Conservation (phyloP, 2,113 vertebrate genomes). For the Myrmophylax atrothorax region DNA sequence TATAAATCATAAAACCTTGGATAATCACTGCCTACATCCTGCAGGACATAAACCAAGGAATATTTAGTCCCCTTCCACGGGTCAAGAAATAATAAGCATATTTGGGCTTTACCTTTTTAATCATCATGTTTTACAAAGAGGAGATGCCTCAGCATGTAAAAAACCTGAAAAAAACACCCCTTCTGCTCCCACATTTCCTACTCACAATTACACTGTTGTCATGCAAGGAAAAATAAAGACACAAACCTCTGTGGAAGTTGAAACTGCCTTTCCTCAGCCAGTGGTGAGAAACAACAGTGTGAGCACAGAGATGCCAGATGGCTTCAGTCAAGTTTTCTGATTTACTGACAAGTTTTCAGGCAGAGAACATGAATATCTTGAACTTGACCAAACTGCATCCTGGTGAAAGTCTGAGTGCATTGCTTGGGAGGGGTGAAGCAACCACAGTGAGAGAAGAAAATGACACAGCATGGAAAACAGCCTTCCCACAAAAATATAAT, state of each 20-base stretch:
- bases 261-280: background rate
- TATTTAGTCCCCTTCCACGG: background rate
- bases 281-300: background rate
- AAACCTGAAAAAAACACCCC: background rate
- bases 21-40: background rate
- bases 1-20: slow-evolving; percentile 16
- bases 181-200: background rate
- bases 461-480: background rate
- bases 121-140: background rate
- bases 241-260: background rate
- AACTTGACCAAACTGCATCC: background rate
- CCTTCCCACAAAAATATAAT: background rate
- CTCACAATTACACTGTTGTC: background rate
- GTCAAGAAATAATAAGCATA: background rate
- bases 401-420: slow-evolving; percentile 24
- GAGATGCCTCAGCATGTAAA: background rate
- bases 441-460: background rate
- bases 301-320: slow-evolving; percentile 11
- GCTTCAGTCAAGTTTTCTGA: slow-evolving; percentile 6
- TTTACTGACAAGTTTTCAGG: slow-evolving; percentile 24
- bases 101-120: background rate
- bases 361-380: background rate
- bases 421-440: slow-evolving; percentile 37
- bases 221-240: background rate
- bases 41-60: background rate